Evolutionary conservation across 2,888 invertebrate genomes (phyloP).

Genomic region (Drosophila anomelani): DNA sequence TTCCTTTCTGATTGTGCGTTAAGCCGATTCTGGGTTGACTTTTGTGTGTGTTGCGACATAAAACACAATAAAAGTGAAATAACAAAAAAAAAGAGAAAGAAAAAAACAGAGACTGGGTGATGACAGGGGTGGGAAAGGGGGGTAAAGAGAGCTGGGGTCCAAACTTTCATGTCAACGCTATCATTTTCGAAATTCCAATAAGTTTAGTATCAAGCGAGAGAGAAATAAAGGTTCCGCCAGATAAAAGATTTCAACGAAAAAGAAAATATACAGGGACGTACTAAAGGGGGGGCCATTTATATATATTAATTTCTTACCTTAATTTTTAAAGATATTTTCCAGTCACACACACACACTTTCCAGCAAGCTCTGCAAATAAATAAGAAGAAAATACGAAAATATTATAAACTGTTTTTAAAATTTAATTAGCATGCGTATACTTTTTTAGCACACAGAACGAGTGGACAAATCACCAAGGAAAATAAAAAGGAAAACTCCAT

Average conservation of each 20-base stretch:
- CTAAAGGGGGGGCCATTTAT: neutral
- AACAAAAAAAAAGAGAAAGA: slow-evolving; percentile 21
- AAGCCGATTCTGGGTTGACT: slow-evolving; percentile 44
- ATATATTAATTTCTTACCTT: slow-evolving; percentile 8
- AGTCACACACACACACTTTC: slow-evolving; percentile 3
- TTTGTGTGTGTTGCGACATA: slow-evolving; percentile 58
- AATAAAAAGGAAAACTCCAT: slow-evolving; percentile 4
- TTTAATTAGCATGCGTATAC: slow-evolving; percentile 64
- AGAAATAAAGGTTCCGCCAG: slow-evolving; percentile 37
- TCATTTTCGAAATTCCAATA: slow-evolving; percentile 73
- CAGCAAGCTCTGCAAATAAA: neutral
- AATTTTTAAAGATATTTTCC: slow-evolving; percentile 14
- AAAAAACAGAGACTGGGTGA: neutral
- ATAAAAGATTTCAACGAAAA: slow-evolving; percentile 2
- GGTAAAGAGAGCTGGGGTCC: neutral
- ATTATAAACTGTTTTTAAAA: slow-evolving; percentile 33
- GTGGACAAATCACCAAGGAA: neutral
- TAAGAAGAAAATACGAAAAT: neutral
- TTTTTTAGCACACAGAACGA: slow-evolving; percentile 25
- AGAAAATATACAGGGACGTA: neutral
- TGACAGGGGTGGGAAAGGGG: neutral
- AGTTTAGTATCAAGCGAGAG: slow-evolving; percentile 40
- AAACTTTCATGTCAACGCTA: slow-evolving; percentile 67
- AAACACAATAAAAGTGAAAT: slow-evolving; percentile 71
- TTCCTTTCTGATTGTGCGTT: slow-evolving; percentile 30